phyloP scores from a whole-genome alignment of 2,797 vertebrate species.

The Aphelocoma californica region DNA sequence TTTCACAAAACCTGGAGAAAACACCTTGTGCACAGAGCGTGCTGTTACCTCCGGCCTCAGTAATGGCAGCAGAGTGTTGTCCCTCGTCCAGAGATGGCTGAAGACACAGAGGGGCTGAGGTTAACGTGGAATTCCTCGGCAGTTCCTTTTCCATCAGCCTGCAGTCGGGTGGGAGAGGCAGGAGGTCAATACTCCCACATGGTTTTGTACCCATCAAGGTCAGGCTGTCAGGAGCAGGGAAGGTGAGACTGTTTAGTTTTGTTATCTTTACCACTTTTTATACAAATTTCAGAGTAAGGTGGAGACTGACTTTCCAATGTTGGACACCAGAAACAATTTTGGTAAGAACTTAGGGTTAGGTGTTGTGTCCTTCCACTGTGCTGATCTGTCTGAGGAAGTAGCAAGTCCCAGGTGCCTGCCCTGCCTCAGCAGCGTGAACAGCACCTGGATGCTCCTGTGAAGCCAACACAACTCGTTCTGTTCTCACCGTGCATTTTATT shows the following conservation, averaged over 20 bases:
- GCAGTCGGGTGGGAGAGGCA: background rate
- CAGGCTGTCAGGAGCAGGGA: background rate
- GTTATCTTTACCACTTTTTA: background rate
- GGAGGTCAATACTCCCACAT: accelerated
- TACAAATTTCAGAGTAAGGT: background rate
- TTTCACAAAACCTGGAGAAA: background rate
- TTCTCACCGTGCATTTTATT: background rate
- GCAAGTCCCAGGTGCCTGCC: background rate
- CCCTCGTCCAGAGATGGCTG: accelerated
- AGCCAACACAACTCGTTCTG: background rate
- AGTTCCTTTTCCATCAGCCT: background rate
- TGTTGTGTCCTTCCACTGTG: background rate
- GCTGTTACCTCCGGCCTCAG: accelerated
- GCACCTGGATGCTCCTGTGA: background rate
- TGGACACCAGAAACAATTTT: background rate
- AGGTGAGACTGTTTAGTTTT: background rate
- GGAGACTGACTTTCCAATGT: background rate
- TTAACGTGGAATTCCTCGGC: accelerated
- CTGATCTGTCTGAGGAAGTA: background rate
- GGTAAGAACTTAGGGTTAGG: background rate
- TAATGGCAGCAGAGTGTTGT: background rate
- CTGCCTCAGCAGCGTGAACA: background rate
- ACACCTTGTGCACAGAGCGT: accelerated
- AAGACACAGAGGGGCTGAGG: background rate
- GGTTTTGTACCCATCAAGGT: background rate